Conservation (phyloP, 2,888 invertebrate genomes). For the Phlogophora meticulosa region DNA sequence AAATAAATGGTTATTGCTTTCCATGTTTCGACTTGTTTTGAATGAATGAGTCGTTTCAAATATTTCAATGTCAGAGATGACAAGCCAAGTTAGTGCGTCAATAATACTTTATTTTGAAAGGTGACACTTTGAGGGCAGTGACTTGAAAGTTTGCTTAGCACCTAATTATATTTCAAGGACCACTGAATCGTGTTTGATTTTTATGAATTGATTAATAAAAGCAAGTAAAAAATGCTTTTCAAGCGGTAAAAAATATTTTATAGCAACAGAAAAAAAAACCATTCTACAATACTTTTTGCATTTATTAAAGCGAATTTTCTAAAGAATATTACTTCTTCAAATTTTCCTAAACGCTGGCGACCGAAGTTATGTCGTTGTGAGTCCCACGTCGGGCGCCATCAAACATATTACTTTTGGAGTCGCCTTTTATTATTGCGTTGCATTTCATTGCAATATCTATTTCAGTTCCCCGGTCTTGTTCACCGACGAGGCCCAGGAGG, state of each 20-base stretch:
- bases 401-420: conserved; percentile 49
- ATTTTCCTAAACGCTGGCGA: conserved; percentile 25
- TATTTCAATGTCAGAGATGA: conserved; percentile 60
- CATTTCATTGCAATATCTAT: conserved; percentile 65
- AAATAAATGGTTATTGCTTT: conserved; percentile 71
- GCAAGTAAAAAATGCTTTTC: conserved; percentile 13
- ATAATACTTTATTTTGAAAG: conserved; percentile 42
- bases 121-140: conserved; percentile 27
- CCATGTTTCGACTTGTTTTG: conserved; percentile 64
- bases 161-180: conserved; percentile 37
- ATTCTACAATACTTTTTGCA: conserved; percentile 1
- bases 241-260: not conserved
- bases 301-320: conserved; percentile 2
- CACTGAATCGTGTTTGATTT: conserved; percentile 27
- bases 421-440: conserved; percentile 57
- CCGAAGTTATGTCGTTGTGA: conserved; percentile 8
- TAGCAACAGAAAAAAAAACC: conserved; percentile 3
- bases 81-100: conserved; percentile 37
- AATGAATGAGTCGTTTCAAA: conserved; percentile 57
- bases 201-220: conserved; percentile 16
- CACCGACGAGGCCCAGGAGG: conserved; percentile 58
- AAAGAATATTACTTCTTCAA: conserved; percentile 9
- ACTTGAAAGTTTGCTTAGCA: conserved; percentile 26
- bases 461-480: conserved; percentile 42
- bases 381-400: conserved; percentile 44